Base-by-base conservation (phyloP, 2,888 invertebrate genomes). In the Spodoptera exigua region DNA sequence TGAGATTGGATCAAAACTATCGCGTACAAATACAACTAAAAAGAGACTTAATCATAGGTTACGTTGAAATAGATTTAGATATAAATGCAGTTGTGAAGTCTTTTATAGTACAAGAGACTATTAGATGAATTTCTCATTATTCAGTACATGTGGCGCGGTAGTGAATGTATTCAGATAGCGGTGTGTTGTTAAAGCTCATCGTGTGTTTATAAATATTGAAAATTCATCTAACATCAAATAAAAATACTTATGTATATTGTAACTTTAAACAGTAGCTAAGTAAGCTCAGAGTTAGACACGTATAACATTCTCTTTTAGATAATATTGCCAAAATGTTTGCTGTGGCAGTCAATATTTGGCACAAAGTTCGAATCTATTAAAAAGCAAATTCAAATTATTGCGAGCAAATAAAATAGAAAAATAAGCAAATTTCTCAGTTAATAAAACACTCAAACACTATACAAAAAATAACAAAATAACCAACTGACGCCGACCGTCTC, bases 391-490 rank as follows among this genome's bases (percentile, higher is more conserved):
- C 70, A 76, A 78, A 73, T 76, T 74, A 74, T 63, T 63, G 44
- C 47, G 51, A 62, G 67, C 74, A 82, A 84, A 80, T 79, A 79
- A 69, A 87, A 83, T 67, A 66, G 76, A 68, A 86, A 85, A 76
- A 74, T 73, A 86, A 80, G 81, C 83, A 58, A 80, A 71, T 78
- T 80, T 80, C 67, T 82, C 78, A 63, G 76, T 79, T 81, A 75
- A 84, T 82, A 82, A 84, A 91, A 92, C 92, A 92, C 90, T 88
- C 91, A 87, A 91, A 92, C 89, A 88, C 88, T 76, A 74, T 80
- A 86, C 85, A 88, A 83, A 90, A 89, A 88, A 80, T 89, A 93
- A 92, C 89, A 89, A 90, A 91, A 86, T 87, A 90, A 90, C 82
- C 87, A 90, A 90, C 85, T 79, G 81, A 83, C 66, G 79, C 85